Base-by-base conservation (phyloP, 1,140 invertebrate genomes). In the Pseudomyrmex dendroicus region DNA sequence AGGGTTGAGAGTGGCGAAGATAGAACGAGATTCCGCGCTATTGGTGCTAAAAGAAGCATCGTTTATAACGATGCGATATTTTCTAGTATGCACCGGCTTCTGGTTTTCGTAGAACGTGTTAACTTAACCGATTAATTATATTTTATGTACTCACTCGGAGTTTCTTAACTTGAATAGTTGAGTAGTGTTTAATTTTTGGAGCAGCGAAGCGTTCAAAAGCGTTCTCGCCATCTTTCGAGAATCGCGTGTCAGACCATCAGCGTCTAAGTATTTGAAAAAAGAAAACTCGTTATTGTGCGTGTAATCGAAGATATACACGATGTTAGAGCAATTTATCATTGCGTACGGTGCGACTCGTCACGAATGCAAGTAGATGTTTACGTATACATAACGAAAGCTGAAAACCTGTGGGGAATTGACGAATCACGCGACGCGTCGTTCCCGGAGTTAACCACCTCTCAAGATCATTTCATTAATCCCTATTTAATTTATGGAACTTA, bases 401-500 rank as follows among this genome's bases (percentile, higher is more conserved):
- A 67, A 77, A 72, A 89, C 90, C 86, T 20, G 77, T 84, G 86
- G 90, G 84, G 88, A 90, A 91, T 92, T 90, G 76, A 59, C 82
- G 84, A 90, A 90, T 91, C 89, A 91, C 91, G 91, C 91, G 83
- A 93, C 72, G 73, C 56, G 68, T 89, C 63, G 84, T 85, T 90
- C 88, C 52, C 74, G 90, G 88, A 89, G 90, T 91, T 93, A 91
- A 92, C 77, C 90, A 89, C 85, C 88, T 91, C 89, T 91, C 83
- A 78, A 46, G 86, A 84, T 91, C 86, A 91, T 91, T 91, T 85
- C 73, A 89, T 92, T 92, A 91, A 88, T 88, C 67, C 57, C 50
- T 7, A 62, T 82, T 48, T 74, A 70, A 59, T 70, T 80, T n/a
- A 10, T 35, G 13, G 15, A 70, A 78, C 20, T 25, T 1, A 20